Percentiles rank a stretch among this genome's conserved stretches.
These are phyloP conservation scores for Lepus europaeus DNA, from an alignment of 2,113 vertebrate species.

Conservation along the genomic window DNA sequence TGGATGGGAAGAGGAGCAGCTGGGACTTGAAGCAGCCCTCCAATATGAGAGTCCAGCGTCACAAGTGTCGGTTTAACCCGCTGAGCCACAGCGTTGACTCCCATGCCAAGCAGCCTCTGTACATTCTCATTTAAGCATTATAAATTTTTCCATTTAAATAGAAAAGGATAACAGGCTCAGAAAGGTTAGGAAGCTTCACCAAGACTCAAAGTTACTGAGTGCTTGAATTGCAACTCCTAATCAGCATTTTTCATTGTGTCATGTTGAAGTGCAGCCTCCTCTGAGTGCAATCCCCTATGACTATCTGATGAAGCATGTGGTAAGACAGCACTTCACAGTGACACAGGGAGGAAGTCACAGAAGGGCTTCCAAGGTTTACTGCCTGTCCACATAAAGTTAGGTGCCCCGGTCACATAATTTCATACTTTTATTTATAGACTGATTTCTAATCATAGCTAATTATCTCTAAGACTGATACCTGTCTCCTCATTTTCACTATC, in stretches of 20 bases:
- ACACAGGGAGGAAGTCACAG: neutral
- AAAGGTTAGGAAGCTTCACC: neutral
- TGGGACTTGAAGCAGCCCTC: too few relatives aligned
- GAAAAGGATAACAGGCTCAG: neutral
- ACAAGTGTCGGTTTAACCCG: too few relatives aligned
- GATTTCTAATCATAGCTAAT: neutral
- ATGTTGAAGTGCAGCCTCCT: neutral
- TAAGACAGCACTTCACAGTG: neutral
- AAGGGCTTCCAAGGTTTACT: too few relatives aligned
- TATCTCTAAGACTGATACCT: neutral
- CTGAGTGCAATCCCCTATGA: neutral
- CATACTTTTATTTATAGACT: neutral
- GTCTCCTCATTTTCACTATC: neutral
- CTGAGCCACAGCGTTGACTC: too few relatives aligned
- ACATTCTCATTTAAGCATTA: neutral
- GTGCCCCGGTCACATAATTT: neutral
- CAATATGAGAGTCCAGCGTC: too few relatives aligned
- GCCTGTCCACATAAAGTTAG: neutral
- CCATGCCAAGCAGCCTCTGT: neutral
- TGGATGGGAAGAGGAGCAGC: too few relatives aligned
- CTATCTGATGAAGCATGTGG: accelerated
- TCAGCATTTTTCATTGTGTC: neutral
- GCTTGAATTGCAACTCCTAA: neutral
- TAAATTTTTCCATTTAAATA: neutral
- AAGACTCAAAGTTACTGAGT: neutral